These are phyloP conservation scores for Eucriotettix oculatus DNA, from an alignment of 2,888 invertebrate genomes.

Conservation along the genomic window DNA sequence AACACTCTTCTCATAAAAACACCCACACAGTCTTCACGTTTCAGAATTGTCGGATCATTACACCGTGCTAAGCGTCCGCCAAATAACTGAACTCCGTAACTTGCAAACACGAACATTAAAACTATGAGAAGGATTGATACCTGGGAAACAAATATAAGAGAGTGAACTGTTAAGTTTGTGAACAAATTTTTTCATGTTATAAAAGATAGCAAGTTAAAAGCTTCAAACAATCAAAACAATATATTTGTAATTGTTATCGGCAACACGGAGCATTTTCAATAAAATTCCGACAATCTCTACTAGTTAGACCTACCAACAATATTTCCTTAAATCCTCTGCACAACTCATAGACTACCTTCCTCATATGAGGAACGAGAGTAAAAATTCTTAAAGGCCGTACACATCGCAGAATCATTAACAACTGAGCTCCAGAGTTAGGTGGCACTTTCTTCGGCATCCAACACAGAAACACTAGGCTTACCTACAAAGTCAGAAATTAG, in stretches of 20 bases:
- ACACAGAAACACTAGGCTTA: conserved; percentile 83
- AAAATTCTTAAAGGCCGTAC: conserved; percentile 92
- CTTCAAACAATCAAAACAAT: too few species aligned
- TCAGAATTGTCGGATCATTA: conserved; percentile 79
- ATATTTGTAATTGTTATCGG: too few species aligned
- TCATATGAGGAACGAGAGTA: conserved; percentile 96
- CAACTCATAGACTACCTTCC: conserved; percentile 96
- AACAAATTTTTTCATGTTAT: too few species aligned
- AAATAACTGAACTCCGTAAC: conserved; percentile 94
- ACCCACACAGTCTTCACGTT: conserved; percentile 79
- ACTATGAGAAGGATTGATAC: conserved; percentile 91
- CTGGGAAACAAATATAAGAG: conserved; percentile 27
- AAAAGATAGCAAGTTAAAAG: too few species aligned
- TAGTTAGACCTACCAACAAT: conserved; percentile 47
- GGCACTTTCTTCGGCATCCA: conserved; percentile 93
- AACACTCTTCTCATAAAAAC: conserved; percentile 90
- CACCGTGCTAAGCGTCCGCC: conserved; percentile 92
- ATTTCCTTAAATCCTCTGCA: conserved; percentile 99
- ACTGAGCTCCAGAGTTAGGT: conserved; percentile 84
- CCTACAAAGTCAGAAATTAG: conserved; percentile 32
- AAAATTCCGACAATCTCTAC: neutral
- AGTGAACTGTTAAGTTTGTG: too few species aligned
- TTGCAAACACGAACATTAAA: conserved; percentile 98
- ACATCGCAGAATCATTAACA: conserved; percentile 91
- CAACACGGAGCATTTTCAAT: neutral